Conservation (phyloP, 2,113 vertebrate genomes). For the Myxocyprinus asiaticus region DNA sequence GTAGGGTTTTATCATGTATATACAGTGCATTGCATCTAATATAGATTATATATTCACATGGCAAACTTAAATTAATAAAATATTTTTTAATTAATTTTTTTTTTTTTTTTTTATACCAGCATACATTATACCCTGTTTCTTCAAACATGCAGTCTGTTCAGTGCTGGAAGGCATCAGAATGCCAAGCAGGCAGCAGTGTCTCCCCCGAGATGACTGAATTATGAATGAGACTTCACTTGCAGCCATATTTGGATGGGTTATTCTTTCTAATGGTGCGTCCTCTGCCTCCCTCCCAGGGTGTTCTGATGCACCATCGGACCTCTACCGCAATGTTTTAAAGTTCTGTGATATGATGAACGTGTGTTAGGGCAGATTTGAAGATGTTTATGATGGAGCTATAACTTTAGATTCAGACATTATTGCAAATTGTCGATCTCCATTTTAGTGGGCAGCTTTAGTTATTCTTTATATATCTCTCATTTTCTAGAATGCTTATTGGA, state of each 20-base stretch:
- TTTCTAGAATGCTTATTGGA: not conserved
- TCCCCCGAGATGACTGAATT: conserved; percentile 73
- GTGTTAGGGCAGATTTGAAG: not conserved
- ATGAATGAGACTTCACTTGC: conserved; percentile 73
- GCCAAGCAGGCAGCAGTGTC: conserved; percentile 62
- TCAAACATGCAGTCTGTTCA: not conserved
- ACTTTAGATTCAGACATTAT: not conserved
- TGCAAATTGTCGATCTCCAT: not conserved
- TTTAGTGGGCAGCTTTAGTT: not conserved
- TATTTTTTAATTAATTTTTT: no score
- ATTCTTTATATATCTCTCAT: not conserved
- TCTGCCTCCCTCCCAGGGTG: conserved; percentile 46
- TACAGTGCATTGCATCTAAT: not conserved
- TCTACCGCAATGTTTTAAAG: not conserved
- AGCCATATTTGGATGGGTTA: conserved; percentile 71
- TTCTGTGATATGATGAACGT: conserved; percentile 37
- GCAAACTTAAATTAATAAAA: not conserved
- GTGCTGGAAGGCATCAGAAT: conserved; percentile 58
- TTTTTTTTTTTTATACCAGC: conserved; percentile 7
- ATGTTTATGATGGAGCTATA: no score
- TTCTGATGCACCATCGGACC: conserved; percentile 57
- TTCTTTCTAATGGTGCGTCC: conserved; percentile 58
- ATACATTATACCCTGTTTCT: not conserved
- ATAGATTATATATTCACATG: conserved; percentile 1
- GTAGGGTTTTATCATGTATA: not conserved